Evolutionary conservation across 1,140 invertebrate species (phyloP).

Genomic region (Globodera rostochiensis): DNA sequence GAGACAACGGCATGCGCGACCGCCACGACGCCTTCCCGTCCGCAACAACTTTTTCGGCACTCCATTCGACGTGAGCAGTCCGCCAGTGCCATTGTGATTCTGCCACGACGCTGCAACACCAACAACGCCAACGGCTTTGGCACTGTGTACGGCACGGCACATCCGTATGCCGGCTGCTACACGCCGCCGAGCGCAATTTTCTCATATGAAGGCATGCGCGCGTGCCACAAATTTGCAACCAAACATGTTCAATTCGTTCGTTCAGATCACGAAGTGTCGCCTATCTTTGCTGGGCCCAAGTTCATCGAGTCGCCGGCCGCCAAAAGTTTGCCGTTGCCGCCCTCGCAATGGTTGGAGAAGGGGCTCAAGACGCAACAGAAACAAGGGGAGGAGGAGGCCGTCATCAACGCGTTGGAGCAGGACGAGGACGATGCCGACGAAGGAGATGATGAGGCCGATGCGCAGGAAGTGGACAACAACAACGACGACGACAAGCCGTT

Average conservation of each 20-base stretch:
- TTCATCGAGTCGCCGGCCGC: slow-evolving; percentile 39
- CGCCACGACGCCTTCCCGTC: slow-evolving; percentile 10
- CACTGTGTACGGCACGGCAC: slow-evolving; percentile 1
- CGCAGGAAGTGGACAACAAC: neutral
- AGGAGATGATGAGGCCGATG: neutral
- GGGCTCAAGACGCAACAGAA: neutral
- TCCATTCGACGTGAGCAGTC: slow-evolving; percentile 31
- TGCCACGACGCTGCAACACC: neutral
- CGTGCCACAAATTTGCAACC: neutral
- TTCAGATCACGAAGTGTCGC: slow-evolving; percentile 33
- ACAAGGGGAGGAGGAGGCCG: neutral
- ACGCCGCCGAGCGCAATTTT: slow-evolving; percentile 7
- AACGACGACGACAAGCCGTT: neutral
- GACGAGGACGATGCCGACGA: neutral
- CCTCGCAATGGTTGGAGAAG: slow-evolving; percentile 32
- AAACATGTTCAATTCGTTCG: neutral
- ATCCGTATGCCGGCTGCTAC: slow-evolving; percentile 14
- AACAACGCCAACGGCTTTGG: neutral
- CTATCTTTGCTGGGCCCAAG: slow-evolving; percentile 38
- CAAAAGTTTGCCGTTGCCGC: slow-evolving; percentile 41
- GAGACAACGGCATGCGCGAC: neutral
- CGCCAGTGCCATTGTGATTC: slow-evolving; percentile 30
- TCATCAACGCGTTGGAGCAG: neutral
- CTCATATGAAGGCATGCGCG: neutral
- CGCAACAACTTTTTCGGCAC: neutral